Conservation (phyloP, 2,888 invertebrate species). For the Cataglyphis livida region DNA sequence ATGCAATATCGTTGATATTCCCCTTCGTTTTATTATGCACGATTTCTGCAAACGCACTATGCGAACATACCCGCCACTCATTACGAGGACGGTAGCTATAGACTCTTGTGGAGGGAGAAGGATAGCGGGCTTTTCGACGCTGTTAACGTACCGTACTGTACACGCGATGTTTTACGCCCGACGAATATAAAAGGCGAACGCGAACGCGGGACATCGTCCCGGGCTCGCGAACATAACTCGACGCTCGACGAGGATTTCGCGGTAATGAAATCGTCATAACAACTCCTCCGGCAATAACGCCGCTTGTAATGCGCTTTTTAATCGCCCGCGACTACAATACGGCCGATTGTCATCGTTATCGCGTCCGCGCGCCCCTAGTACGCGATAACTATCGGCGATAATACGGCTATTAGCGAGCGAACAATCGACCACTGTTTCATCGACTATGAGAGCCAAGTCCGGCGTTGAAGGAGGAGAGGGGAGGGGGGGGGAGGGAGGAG, state of each 20-base stretch:
- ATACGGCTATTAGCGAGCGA: slow-evolving; percentile 37
- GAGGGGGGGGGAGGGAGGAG: too few species aligned
- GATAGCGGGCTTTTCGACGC: slow-evolving; percentile 8
- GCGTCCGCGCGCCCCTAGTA: slow-evolving; percentile 20
- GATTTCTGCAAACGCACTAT: not conserved
- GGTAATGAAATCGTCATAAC: slow-evolving; percentile 56
- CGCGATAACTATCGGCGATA: slow-evolving; percentile 46
- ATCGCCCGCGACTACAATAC: slow-evolving; percentile 49
- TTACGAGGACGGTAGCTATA: not conserved
- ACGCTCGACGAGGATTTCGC: slow-evolving; percentile 43
- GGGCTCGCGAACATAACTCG: slow-evolving; percentile 40
- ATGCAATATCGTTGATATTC: not conserved
- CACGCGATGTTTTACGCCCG: slow-evolving; percentile 50
- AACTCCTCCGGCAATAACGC: slow-evolving; percentile 48
- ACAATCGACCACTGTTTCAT: slow-evolving; percentile 54
- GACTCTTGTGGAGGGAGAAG: not conserved
- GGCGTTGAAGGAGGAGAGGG: not conserved
- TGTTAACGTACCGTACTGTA: slow-evolving; percentile 42
- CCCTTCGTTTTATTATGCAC: not conserved
- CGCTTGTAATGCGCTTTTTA: slow-evolving; percentile 52
- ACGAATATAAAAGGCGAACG: slow-evolving; percentile 43
- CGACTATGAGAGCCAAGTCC: not conserved
- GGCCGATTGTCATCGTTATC: slow-evolving; percentile 49
- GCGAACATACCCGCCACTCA: slow-evolving; percentile 2
- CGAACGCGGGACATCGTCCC: slow-evolving; percentile 40